Conservation (phyloP, 1,140 invertebrate genomes). For the Sminthurinus signatus region DNA sequence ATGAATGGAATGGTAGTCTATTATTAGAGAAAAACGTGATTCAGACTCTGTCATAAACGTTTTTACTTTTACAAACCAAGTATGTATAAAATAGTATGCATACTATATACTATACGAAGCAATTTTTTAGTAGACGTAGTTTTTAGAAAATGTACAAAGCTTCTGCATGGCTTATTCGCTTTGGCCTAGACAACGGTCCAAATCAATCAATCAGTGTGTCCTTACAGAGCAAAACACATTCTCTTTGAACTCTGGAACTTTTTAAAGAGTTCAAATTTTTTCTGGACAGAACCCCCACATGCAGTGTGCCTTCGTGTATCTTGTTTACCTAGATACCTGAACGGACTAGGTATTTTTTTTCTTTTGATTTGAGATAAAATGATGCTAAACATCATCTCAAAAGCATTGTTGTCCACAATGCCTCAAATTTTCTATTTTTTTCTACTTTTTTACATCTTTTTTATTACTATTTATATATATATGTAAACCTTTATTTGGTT, state of each 20-base stretch:
- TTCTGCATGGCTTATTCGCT: slow-evolving; percentile 20
- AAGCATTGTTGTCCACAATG: slow-evolving; percentile 29
- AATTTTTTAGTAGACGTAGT: too few species aligned
- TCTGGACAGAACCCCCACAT: not conserved
- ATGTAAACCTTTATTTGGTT: too few species aligned
- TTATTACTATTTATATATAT: too few species aligned
- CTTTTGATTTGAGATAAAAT: not conserved
- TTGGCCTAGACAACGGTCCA: slow-evolving; percentile 27
- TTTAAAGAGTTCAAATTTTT: not conserved
- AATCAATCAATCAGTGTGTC: too few species aligned
- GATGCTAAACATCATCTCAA: not conserved
- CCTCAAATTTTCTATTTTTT: not conserved
- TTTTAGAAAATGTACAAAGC: not conserved
- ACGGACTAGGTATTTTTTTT: too few species aligned
- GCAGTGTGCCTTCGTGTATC: not conserved
- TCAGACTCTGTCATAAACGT: too few species aligned
- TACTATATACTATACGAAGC: too few species aligned
- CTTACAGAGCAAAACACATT: slow-evolving; percentile 8
- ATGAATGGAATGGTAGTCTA: too few species aligned
- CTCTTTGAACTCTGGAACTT: slow-evolving; percentile 6
- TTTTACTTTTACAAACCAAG: too few species aligned
- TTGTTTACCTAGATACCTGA: not conserved
- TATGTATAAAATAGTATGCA: too few species aligned
- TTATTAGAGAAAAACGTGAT: too few species aligned
- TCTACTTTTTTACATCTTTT: too few species aligned